Evolutionary conservation across 37 sponge, comb jelly and placozoan genomes (phyloP).

Genomic region (Geodia barretti): DNA sequence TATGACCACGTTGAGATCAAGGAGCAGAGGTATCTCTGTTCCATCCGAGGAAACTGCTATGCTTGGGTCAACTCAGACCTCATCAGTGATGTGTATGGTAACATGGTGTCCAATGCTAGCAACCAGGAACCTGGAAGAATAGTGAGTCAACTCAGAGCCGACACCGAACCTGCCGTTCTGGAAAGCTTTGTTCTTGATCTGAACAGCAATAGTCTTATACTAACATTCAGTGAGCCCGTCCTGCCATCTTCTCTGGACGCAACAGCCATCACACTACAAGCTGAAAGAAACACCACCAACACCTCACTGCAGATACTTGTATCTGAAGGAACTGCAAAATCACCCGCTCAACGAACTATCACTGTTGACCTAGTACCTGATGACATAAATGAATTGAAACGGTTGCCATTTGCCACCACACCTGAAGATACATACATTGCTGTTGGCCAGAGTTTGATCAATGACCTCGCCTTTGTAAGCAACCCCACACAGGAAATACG

Average conservation of each 20-base stretch:
- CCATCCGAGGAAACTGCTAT: constrained; percentile 79
- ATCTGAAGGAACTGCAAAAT: constrained; percentile 47
- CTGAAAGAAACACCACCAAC: constrained; percentile 47
- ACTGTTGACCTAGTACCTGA: constrained; percentile 36
- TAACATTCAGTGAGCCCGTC: constrained; percentile 86
- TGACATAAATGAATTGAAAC: constrained; percentile 66
- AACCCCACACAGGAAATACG: constrained; percentile 54
- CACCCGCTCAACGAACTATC: constrained; percentile 47
- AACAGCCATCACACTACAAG: constrained; percentile 77
- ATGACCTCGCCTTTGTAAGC: constrained; percentile 71
- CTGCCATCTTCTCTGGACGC: constrained; percentile 64
- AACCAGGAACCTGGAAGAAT: constrained; percentile 74
- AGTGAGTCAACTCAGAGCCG: constrained; percentile 64
- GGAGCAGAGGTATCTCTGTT: constrained; percentile 53
- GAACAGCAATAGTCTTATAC: constrained; percentile 41
- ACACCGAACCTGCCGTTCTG: constrained; percentile 58
- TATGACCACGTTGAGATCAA: constrained; percentile 66
- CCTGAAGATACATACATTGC: constrained; percentile 60
- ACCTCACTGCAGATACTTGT: constrained; percentile 31
- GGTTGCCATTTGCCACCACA: constrained; percentile 66
- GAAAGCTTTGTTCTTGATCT: constrained; percentile 66
- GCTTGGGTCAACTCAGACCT: constrained; percentile 37
- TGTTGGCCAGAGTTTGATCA: constrained; percentile 41
- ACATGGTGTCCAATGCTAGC: constrained; percentile 35
- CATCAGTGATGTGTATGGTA: constrained; percentile 58